Conservation (phyloP, 2,797 vertebrate species). For the Spinibarbus caldwelli region DNA sequence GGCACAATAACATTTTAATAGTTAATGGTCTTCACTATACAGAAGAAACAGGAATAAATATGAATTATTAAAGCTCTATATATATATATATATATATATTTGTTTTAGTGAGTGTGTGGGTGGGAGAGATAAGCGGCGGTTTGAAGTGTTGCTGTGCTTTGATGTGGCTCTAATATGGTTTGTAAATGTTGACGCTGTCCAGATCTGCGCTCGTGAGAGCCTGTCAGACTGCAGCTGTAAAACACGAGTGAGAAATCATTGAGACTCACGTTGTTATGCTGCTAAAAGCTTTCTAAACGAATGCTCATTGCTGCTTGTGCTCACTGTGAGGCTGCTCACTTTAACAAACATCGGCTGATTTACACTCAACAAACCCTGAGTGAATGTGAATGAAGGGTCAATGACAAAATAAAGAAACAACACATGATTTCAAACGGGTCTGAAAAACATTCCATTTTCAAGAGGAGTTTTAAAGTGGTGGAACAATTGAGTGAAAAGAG, state of each 20-base stretch:
- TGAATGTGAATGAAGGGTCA: not conserved
- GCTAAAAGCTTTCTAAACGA: not conserved
- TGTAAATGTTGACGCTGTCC: slow-evolving; percentile 72
- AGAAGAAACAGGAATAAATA: not conserved
- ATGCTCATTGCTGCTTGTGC: not conserved
- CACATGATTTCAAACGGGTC: not conserved
- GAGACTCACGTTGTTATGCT: not conserved
- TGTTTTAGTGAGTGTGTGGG: not conserved
- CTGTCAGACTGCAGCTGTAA: slow-evolving; percentile 14
- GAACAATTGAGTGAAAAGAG: no score
- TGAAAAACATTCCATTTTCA: not conserved
- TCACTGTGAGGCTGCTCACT: not conserved
- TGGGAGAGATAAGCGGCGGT: slow-evolving; percentile 59
- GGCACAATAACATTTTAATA: not conserved
- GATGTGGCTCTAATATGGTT: slow-evolving; percentile 77
- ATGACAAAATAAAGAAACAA: not conserved
- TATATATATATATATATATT: no score
- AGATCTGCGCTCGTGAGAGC: no score
- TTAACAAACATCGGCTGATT: not conserved
- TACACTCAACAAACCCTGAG: not conserved
- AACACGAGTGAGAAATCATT: slow-evolving; percentile 15
- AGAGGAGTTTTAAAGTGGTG: no score
- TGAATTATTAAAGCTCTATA: not conserved
- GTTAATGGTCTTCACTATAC: not conserved
- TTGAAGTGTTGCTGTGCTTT: slow-evolving; percentile 70